A percentile compares a stretch with the other conserved stretches of the same genome.
Conservation (phyloP, 2,797 vertebrate genomes). For the Aulostomus chinensis region DNA sequence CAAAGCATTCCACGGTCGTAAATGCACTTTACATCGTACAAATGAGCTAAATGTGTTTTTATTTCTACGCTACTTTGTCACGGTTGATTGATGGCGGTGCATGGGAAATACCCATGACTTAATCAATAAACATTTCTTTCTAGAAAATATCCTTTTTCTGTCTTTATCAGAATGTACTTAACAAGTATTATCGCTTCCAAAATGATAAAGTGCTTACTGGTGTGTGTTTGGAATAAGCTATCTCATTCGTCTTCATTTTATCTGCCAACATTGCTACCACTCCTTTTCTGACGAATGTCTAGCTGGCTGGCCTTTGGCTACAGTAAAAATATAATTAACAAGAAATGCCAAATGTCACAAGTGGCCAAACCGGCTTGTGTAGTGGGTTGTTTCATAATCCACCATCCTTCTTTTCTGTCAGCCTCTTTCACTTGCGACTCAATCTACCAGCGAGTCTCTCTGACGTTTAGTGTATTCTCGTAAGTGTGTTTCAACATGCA, state of each 20-base stretch:
- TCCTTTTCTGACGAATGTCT: conserved; percentile 22
- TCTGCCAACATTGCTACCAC: conserved; percentile 29
- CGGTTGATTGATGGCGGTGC: too few species aligned
- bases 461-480: neutral
- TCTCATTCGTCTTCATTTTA: conserved; percentile 13
- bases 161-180: conserved; percentile 2
- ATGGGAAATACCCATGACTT: too few species aligned
- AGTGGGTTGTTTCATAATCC: neutral
- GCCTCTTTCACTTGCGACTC: conserved; percentile 3
- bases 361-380: conserved; percentile 46
- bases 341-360: conserved; percentile 23
- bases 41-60: too few species aligned
- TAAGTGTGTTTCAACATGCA: conserved; percentile 15
- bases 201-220: conserved; percentile 7
- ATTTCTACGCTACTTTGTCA: too few species aligned
- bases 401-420: neutral
- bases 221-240: neutral
- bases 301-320: conserved; percentile 6
- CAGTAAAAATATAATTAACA: conserved; percentile 30
- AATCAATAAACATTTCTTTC: neutral
- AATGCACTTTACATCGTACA: too few species aligned
- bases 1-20: too few species aligned
- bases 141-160: neutral
- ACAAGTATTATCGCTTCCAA: conserved; percentile 5
- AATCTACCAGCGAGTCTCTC: neutral